A percentile compares a stretch with the other conserved stretches of the same genome.
phyloP scores from a whole-genome alignment of 2,113 vertebrate genomes.

The Labeo rohita region DNA sequence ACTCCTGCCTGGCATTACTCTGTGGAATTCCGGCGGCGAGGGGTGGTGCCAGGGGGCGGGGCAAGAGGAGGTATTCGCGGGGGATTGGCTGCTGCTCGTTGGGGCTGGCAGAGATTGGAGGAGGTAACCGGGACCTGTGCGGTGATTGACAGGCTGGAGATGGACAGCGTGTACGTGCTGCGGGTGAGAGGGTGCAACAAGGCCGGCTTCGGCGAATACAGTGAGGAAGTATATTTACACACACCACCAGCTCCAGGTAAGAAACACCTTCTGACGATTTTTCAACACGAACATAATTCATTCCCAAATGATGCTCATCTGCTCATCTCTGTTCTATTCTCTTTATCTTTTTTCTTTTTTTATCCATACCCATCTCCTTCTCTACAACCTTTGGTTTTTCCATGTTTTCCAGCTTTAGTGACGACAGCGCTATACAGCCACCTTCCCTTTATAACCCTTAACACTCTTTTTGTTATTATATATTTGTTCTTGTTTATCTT shows the following conservation, averaged over 20 bases:
- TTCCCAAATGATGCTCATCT: slow-evolving; percentile 36
- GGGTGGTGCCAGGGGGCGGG: slow-evolving; percentile 76
- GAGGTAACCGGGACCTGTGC: slow-evolving; percentile 87
- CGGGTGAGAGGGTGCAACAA: slow-evolving; percentile 93
- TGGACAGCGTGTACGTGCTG: slow-evolving; percentile 90
- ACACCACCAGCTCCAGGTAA: slow-evolving; percentile 91
- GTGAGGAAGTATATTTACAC: slow-evolving; percentile 95
- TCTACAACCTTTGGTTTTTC: slow-evolving; percentile 36
- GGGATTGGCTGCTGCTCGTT: slow-evolving; percentile 82
- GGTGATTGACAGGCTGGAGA: slow-evolving; percentile 88
- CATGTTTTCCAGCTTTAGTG: neutral
- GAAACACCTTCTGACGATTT: slow-evolving; percentile 53
- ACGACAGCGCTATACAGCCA: neutral
- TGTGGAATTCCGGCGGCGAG: slow-evolving; percentile 89
- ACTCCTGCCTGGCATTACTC: slow-evolving; percentile 92
- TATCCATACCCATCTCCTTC: slow-evolving; percentile 56
- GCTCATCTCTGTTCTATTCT: slow-evolving; percentile 40
- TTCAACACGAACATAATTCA: neutral
- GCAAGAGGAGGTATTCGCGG: slow-evolving; percentile 79
- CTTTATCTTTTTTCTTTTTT: slow-evolving; percentile 62
- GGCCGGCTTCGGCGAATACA: slow-evolving; percentile 92
- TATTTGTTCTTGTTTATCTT: neutral
- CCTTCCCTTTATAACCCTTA: slow-evolving; percentile 16
- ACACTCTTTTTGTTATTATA: neutral
- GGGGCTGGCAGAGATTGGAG: slow-evolving; percentile 90